Evolutionary conservation across 2,797 vertebrate genomes (phyloP), one percentile per base, ranked within the genome.

Genomic region (Micropoecilia bifurca): DNA sequence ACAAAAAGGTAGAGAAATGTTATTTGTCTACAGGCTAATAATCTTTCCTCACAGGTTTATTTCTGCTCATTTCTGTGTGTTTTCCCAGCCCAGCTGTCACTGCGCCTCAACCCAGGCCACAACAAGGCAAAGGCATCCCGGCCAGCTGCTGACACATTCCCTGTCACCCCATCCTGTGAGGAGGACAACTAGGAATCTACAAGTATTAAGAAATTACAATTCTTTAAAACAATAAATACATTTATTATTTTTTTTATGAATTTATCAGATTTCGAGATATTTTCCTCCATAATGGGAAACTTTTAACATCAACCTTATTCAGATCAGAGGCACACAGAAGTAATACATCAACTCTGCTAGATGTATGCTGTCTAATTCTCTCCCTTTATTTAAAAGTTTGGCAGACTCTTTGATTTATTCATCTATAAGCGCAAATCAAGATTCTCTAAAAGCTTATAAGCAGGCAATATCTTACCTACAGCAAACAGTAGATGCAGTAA

Each of bases 141-240:
- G 82, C 74, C 93, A 94, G 89, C 92, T 94, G 92, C 76, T 82
- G 83, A 87, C 86, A 73, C 84, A 16, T n/a, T 75, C 30, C 79
- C 86, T 13, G 22, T 47, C 82, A 68, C 48, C 74, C 63, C 80
- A 61, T 45, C 71, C 82, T 61, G 45, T 75, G 75, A 79, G 76
- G 74, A 16, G 14, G 50, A 36, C 87, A 87, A 55, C 74, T 39
- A 46, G 57, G 74, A 79, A 50, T 45, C 78, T 48, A 48, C 41
- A 71, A 28, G 41, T 3, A 28, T 22, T 41, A 39, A 47, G 46
- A 75, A 75, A 75, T 18, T 33, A 6, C 28, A 63, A 30, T n/a
- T 74, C 41, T 14, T 22, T 48, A 10, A 9, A 9, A 28, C 43
- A 7, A 74, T 12, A 4, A 61, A 61, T 50, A 50, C 20, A 7